These are phyloP conservation scores for Bolborhynchus lineola DNA, from an alignment of 2,113 vertebrate genomes.

Conservation along the genomic window DNA sequence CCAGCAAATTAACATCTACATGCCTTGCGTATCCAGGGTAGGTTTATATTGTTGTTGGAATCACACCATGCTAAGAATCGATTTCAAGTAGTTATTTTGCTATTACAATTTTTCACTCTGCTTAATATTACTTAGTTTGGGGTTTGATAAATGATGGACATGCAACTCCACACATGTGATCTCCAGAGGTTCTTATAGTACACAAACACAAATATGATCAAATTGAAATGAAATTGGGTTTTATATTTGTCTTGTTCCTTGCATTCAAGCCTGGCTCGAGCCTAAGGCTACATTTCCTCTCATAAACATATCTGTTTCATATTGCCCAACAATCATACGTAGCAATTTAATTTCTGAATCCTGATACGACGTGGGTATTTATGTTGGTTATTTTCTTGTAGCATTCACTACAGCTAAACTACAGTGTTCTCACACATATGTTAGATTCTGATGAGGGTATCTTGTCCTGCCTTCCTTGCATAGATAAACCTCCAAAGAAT, in stretches of 20 bases:
- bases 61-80: background rate
- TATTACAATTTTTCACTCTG: background rate
- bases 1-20: background rate
- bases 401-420: background rate
- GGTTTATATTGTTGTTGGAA: background rate
- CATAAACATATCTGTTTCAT: background rate
- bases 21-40: background rate
- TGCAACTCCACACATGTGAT: background rate
- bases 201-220: background rate
- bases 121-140: background rate
- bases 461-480: background rate
- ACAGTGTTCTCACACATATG: accelerated
- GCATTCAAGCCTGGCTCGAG: background rate
- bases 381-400: background rate
- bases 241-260: background rate
- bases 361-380: background rate
- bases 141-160: background rate
- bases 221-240: background rate
- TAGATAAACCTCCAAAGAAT: background rate
- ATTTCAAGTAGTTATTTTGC: background rate
- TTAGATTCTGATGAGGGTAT: background rate
- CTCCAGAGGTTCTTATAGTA: background rate
- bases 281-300: background rate
- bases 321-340: background rate
- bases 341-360: background rate